Evolutionary conservation across 2,888 invertebrate species (phyloP), one percentile per base, ranked within the genome.

Genomic region (Petrophora chlorosata): DNA sequence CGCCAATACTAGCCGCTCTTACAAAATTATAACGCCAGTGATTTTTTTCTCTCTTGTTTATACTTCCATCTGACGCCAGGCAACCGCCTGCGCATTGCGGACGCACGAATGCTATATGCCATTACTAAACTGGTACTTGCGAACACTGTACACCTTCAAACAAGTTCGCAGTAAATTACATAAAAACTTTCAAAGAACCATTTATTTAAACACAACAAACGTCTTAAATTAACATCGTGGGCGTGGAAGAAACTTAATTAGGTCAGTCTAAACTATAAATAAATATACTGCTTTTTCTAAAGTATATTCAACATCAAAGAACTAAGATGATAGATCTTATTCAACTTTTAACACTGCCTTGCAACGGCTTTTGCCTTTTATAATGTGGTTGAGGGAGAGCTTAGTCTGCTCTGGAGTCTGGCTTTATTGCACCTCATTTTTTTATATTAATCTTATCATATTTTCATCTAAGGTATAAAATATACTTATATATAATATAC

Each of bases 11-110:
- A 17, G 41, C 19, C 12, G 15, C 9, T 15, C 16, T 36, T 9
- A 58, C 53, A 55, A 59, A 63, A 59, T 57, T n/a, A n/a, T n/a
- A 41, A 36, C 40, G 50, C 34, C 45, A 50, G 40, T 22, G 38
- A 17, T 56, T 63, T 65, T 59, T 56, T 53, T 30, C 40, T 58
- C 52, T 61, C n/a, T 61, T 67, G 56, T 66, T 63, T 61, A 55
- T 51, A 43, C 15, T 40, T 46, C 49, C 59, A 70, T 61, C 65
- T 70, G 67, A 66, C 65, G 65, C 66, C 61, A 54, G 29, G 44
- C 45, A 40, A 53, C 49, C 52, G 52, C 34, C 32, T 46, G 39
- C 14, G 35, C 36, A 41, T 36, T 50, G 41, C 42, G 28, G 35
- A 38, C 41, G 40, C 26, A 34, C 32, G 19, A 16, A 38, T 32